Evolutionary conservation across 2,113 vertebrate species (phyloP).

Genomic region (Hippoglossus stenolepis): DNA sequence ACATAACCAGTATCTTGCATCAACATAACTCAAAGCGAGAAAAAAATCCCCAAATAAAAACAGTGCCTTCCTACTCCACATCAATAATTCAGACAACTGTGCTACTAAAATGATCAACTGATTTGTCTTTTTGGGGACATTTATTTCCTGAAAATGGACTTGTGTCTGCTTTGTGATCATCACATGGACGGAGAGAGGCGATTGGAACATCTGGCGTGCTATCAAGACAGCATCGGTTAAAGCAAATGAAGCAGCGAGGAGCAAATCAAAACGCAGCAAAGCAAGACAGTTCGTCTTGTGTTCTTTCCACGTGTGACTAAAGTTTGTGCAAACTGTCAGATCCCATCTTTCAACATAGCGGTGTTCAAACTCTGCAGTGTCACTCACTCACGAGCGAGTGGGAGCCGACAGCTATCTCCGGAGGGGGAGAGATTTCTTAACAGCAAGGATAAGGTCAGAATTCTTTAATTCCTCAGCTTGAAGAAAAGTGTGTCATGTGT

Average conservation of each 20-base stretch:
- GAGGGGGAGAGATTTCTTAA: slow-evolving; percentile 12
- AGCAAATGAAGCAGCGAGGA: slow-evolving; percentile 24
- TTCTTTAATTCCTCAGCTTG: slow-evolving; percentile 42
- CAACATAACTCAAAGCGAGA: too few relatives aligned
- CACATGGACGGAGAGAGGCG: slow-evolving; percentile 18
- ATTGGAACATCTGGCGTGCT: slow-evolving; percentile 58
- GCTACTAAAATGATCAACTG: slow-evolving; percentile 32
- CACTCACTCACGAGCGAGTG: slow-evolving; percentile 16
- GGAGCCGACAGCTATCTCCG: slow-evolving; percentile 23
- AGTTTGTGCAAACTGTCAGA: slow-evolving; percentile 64
- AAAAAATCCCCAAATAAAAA: background rate
- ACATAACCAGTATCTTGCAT: background rate
- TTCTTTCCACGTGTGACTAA: slow-evolving; percentile 42
- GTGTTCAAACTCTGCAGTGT: slow-evolving; percentile 41
- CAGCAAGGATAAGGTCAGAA: slow-evolving; percentile 50
- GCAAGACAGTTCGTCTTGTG: slow-evolving; percentile 32
- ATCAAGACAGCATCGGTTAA: slow-evolving; percentile 20
- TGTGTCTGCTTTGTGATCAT: slow-evolving; percentile 29
- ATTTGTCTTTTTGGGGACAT: slow-evolving; percentile 46
- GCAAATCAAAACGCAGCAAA: slow-evolving; percentile 36
- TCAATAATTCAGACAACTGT: slow-evolving; percentile 47
- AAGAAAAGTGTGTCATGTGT: slow-evolving; percentile 40
- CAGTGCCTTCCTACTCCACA: background rate
- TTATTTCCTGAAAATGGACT: slow-evolving; percentile 42
- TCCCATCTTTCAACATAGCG: slow-evolving; percentile 32